phyloP scores from a whole-genome alignment of 2,888 invertebrate species.

The Poecilus cupreus region DNA sequence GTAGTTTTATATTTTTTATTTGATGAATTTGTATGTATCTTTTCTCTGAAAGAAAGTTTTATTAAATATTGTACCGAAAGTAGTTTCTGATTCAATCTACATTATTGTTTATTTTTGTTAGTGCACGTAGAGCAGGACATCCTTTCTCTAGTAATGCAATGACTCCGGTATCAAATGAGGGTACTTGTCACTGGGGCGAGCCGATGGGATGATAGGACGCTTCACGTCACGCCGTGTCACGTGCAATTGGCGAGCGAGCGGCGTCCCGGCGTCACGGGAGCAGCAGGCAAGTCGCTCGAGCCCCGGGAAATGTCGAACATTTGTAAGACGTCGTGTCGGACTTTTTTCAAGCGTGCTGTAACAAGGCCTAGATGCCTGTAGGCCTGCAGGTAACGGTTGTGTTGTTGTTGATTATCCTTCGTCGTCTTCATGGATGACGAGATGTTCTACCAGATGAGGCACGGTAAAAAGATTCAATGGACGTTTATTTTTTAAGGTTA shows the following conservation, averaged over 20 bases:
- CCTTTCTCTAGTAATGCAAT: no score
- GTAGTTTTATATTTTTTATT: no score
- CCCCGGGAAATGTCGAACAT: constrained; percentile 50
- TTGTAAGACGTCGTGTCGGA: constrained; percentile 48
- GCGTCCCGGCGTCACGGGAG: neutral
- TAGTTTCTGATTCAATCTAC: no score
- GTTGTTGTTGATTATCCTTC: constrained; percentile 5
- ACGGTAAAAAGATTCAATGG: constrained; percentile 1
- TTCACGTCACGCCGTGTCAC: neutral
- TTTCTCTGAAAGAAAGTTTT: no score
- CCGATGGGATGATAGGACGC: neutral
- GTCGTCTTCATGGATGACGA: neutral
- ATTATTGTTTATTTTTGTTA: no score
- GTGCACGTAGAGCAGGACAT: no score
- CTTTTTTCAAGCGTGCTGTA: constrained; percentile 14
- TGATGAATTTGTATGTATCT: no score
- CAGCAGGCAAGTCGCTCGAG: no score
- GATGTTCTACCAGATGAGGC: neutral
- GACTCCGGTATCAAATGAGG: neutral
- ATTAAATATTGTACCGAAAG: no score
- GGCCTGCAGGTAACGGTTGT: constrained; percentile 4
- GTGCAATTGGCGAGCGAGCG: constrained; percentile 22
- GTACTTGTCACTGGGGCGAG: neutral
- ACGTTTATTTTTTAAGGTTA: neutral
- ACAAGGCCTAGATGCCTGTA: neutral